Base-by-base conservation (phyloP, 1,140 invertebrate species). In the Sinella curviseta region DNA sequence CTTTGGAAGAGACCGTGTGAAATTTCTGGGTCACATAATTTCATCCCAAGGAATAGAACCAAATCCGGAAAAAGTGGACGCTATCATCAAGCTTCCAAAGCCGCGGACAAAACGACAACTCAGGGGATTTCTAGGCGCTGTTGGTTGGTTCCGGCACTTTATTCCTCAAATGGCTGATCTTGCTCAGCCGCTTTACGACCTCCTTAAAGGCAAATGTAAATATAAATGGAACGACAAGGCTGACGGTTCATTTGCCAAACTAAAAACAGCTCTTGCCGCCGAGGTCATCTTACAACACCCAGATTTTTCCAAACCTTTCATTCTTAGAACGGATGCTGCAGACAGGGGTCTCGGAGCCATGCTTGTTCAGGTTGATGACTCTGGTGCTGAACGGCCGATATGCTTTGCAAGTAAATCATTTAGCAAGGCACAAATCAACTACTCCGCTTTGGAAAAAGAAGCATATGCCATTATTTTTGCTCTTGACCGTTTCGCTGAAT, bases 381-480 rank as follows among this genome's bases (percentile, higher is more conserved):
- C 85, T 3, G 77, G 84, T 77, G 39, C 84, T 73, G 57, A 76
- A 65, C 80, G 84, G 20, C 80, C 85, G 20, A 84, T 81, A 0
- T 85, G 31, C 73, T 79, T 55, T 60, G 78, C 76, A 1, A 74
- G 77, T 14, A 76, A 78, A 74, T 80, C 84, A 0, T 76, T 89
- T 26, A 83, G 77, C 31, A 4, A 70, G 1, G 83, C 88, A 17
- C 87, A 89, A 77, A 78, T 82, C 77, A 88, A 86, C 75, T 89
- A 89, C 70, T 76, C 85, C 0, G 85, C 87, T 70, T 84, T 87
- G 20, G 87, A 90, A 48, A 87, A 86, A 77, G 88, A 90, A 83
- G 85, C 84, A 26, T 78, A 88, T 8, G 84, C 85, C 0, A 83
- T 90, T 0, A 78, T 89, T 0, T 89, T 82, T 79, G 86, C 85